Evolutionary conservation across 2,888 invertebrate species (phyloP), one percentile per base, ranked within the genome.

Genomic region (Heterodera filipjevi): DNA sequence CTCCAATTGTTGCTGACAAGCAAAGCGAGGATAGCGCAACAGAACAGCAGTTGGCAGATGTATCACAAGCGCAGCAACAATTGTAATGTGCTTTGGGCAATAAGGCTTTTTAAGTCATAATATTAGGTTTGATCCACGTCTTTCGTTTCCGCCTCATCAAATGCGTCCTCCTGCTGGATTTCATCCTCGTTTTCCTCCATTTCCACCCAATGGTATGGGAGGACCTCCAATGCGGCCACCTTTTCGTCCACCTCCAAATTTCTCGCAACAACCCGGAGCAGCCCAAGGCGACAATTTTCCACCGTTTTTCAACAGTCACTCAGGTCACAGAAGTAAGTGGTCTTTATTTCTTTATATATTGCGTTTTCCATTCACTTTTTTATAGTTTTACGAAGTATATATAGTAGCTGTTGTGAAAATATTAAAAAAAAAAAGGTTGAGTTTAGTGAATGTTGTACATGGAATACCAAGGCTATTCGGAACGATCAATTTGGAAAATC

Each of bases 231-330:
- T 68, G 68, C 68, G 68, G 16, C 68, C 68, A 27, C 68, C 68
- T 32, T 68, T 35, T 27, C 32, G 68, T 22, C 68, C 68, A 27
- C 59, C 59, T n/a, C 59, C 27, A 59, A 59, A 59, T 68, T 68
- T 68, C n/a, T 6, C 33, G 68, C 68, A 68, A 33, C 59, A 59
- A 27, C 59, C 59, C 27, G 59, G 59, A 59, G 66, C 2, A 27
- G 16, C 66, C 3, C 66, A 27, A 66, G 33, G 33, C 19, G 77
- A 78, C 16, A 77, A 78, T 32, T 27, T 49, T 10, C 79, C 79
- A n/a, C 78, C 79, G 12, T 78, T 78, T 64, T 78, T 78, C 77
- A 78, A 78, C 70, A 78, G 78, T 66, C 79, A n/a, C n/a, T n/a
- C 33, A 16, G 14, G 22, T n/a, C 39, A 46, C 27, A 64, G 66